Evolutionary conservation across 2,888 invertebrate genomes (phyloP), one percentile per base, ranked within the genome.

Genomic region (Drosophila prostipennis): DNA sequence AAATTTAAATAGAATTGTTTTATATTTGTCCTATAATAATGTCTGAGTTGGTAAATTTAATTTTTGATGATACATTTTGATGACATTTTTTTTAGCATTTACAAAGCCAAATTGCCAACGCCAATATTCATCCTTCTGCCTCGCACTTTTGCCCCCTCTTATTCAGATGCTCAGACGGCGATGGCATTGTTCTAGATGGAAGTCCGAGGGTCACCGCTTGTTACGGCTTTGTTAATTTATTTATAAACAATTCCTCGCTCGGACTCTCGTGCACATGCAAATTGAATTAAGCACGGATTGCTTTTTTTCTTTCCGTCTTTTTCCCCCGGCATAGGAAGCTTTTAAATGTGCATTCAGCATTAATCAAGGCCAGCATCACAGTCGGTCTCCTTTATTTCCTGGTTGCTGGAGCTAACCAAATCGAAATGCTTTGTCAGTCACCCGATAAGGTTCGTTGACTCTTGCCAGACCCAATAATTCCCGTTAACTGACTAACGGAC

Each of bases 241-340:
- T 81, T 72, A 79, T 72, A 72, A 77, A 71, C 61, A 70, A 71
- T 70, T 69, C 55, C 45, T 52, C 40, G 60, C 57, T 55, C 55
- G 57, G 40, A 19, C 51, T 43, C 60, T 63, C 52, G 51, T 48
- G 54, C 56, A 71, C 70, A 72, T 73, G 61, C 53, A 72, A 82
- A 82, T 82, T 82, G 78, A 82, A 82, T 85, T 85, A 80, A 75
- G 76, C 19, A 40, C 49, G 63, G 72, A 45, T 51, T 45, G 48
- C 49, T 59, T 56, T 32, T 29, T 11, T 3, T 11, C 32, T n/a
- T 13, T 8, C 13, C 13, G 11, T n/a, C 8, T 45, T 16, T 52
- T 54, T 55, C 46, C 59, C 40, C 14, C 37, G 59, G 34, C 40
- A 51, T 51, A 51, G 43, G 46, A 32, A 49, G 56, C 67, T 53